phyloP scores from a whole-genome alignment of 2,113 vertebrate species.

The Alosa alosa region DNA sequence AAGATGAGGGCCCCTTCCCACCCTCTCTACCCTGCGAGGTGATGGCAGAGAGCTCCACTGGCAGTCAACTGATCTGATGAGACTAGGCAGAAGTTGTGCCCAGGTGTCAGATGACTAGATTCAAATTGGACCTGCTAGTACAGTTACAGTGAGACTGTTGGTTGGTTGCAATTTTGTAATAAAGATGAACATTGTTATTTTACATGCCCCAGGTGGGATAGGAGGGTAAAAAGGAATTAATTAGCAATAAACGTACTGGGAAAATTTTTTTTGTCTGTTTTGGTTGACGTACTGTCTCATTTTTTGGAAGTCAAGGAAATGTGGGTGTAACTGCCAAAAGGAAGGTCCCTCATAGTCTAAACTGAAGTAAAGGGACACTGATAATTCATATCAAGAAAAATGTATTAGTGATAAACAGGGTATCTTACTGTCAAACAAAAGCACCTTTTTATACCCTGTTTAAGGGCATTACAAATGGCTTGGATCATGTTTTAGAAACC shows the following conservation, averaged over 20 bases:
- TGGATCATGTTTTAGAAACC: too few relatives aligned
- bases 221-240: conserved; percentile 20
- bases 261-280: not conserved
- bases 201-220: conserved; percentile 18
- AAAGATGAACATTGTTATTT: conserved; percentile 20
- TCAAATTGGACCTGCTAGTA: not conserved
- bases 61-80: not conserved
- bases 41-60: not conserved
- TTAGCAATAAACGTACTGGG: conserved; percentile 37
- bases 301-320: not conserved
- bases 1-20: not conserved
- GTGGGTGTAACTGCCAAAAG: too few relatives aligned
- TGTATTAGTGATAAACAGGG: too few relatives aligned
- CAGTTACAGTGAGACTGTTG: not conserved
- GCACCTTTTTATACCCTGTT: too few relatives aligned
- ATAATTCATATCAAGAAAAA: too few relatives aligned
- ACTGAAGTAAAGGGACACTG: too few relatives aligned
- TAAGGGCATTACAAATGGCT: too few relatives aligned
- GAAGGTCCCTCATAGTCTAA: too few relatives aligned
- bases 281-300: not conserved
- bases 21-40: not conserved
- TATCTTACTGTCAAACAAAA: too few relatives aligned
- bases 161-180: conserved; percentile 10
- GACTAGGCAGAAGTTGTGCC: not conserved
- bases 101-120: not conserved